Evolutionary conservation across 2,888 invertebrate genomes (phyloP).

Genomic region (Pimpla rufipes): DNA sequence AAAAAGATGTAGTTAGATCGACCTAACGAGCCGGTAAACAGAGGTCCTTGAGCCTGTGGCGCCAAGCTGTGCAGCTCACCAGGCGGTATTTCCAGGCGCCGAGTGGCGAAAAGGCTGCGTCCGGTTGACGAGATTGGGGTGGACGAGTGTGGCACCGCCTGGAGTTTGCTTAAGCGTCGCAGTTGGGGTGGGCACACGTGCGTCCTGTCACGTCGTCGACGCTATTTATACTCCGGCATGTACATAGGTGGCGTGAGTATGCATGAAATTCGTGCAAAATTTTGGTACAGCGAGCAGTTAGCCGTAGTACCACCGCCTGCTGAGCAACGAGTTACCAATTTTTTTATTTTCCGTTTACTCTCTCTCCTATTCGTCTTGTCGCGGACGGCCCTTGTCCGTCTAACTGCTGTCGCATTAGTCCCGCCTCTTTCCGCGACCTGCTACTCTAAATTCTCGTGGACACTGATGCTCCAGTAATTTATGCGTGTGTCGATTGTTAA

Average conservation of each 20-base stretch:
- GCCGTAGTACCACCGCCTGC: constrained; percentile 32
- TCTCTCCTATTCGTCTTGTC: neutral
- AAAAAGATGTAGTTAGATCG: constrained; percentile 5
- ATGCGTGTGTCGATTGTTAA: neutral
- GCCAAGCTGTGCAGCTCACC: neutral
- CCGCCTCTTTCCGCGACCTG: neutral
- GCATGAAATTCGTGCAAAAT: constrained; percentile 62
- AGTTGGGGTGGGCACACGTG: constrained; percentile 37
- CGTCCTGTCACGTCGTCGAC: constrained; percentile 34
- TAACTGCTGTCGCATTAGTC: constrained; percentile 13
- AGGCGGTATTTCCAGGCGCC: neutral
- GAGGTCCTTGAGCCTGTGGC: neutral
- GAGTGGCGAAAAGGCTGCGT: constrained; percentile 1
- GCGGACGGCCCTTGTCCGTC: neutral
- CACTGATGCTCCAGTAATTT: neutral
- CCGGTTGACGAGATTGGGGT: neutral
- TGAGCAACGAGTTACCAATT: constrained; percentile 41
- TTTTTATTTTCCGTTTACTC: constrained; percentile 30
- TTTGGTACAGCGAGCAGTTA: constrained; percentile 50
- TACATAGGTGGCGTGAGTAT: constrained; percentile 38
- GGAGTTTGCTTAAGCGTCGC: constrained; percentile 5
- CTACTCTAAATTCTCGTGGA: neutral
- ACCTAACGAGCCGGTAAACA: constrained; percentile 9
- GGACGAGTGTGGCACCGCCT: neutral
- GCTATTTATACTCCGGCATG: constrained; percentile 14